phyloP scores from a whole-genome alignment of 2,888 invertebrate genomes.

The Copidosoma aretas region DNA sequence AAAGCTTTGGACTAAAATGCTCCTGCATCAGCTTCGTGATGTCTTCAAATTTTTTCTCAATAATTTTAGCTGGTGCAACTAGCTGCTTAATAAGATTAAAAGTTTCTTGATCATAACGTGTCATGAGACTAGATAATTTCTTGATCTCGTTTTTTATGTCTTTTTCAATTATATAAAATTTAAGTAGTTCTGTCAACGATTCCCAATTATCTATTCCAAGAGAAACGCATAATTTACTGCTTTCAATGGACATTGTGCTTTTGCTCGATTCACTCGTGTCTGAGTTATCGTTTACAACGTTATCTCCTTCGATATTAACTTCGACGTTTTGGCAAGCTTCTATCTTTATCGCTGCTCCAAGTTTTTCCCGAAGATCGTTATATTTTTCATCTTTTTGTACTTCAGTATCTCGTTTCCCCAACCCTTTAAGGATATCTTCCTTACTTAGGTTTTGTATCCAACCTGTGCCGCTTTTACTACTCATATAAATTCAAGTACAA shows the following conservation, averaged over 20 bases:
- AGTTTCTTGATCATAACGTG: slow-evolving; percentile 31
- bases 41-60: neutral
- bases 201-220: slow-evolving; percentile 35
- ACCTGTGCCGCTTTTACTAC: neutral
- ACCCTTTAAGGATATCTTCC: neutral
- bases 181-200: slow-evolving; percentile 32
- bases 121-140: slow-evolving; percentile 33
- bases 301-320: neutral
- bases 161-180: slow-evolving; percentile 41
- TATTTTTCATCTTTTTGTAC: neutral
- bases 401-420: neutral
- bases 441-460: slow-evolving; percentile 11
- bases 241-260: neutral
- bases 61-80: slow-evolving; percentile 32
- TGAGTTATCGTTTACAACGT: neutral
- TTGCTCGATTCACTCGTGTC: neutral
- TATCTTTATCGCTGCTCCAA: neutral
- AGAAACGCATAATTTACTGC: slow-evolving; percentile 5
- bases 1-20: neutral
- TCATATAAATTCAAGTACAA: too few species aligned
- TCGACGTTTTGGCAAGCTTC: neutral
- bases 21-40: neutral
- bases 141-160: slow-evolving; percentile 27
- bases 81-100: slow-evolving; percentile 35
- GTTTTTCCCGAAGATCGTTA: neutral